These are phyloP conservation scores for Phasianus colchicus DNA, from an alignment of 2,113 vertebrate species.

Conservation along the genomic window DNA sequence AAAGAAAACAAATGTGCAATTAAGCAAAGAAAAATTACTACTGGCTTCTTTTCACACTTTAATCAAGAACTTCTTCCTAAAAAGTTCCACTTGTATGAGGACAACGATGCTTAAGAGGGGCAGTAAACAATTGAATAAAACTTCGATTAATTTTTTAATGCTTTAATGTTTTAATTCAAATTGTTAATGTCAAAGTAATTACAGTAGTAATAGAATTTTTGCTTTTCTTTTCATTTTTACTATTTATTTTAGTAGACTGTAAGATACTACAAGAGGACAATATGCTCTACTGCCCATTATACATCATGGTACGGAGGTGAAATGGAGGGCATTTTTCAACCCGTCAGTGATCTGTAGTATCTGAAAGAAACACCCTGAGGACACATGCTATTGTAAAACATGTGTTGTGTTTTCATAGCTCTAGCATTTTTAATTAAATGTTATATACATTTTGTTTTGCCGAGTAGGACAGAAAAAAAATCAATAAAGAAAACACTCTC, in stretches of 20 bases:
- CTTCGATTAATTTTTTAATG: neutral
- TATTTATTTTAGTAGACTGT: neutral
- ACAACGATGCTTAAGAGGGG: neutral
- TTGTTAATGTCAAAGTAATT: neutral
- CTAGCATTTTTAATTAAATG: constrained; percentile 62
- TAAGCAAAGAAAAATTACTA: neutral
- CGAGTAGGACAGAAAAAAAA: constrained; percentile 6
- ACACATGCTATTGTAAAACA: constrained; percentile 35
- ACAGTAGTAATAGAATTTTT: neutral
- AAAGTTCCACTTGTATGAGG: neutral
- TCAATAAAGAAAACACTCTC: constrained; percentile 26
- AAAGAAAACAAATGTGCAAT: neutral
- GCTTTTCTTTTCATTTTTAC: constrained; percentile 28
- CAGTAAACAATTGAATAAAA: neutral
- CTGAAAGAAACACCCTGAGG: constrained; percentile 54
- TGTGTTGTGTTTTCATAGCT: constrained; percentile 40
- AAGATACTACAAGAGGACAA: constrained; percentile 22
- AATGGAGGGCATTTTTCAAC: constrained; percentile 42
- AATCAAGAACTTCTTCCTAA: neutral
- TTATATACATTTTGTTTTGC: constrained; percentile 31
- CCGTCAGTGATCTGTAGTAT: neutral
- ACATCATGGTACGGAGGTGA: neutral
- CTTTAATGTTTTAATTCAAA: neutral
- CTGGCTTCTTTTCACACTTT: constrained; percentile 4
- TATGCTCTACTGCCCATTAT: constrained; percentile 21